Base-by-base conservation (phyloP, 2,797 vertebrate genomes). In the Alcedo quadribrachys region DNA sequence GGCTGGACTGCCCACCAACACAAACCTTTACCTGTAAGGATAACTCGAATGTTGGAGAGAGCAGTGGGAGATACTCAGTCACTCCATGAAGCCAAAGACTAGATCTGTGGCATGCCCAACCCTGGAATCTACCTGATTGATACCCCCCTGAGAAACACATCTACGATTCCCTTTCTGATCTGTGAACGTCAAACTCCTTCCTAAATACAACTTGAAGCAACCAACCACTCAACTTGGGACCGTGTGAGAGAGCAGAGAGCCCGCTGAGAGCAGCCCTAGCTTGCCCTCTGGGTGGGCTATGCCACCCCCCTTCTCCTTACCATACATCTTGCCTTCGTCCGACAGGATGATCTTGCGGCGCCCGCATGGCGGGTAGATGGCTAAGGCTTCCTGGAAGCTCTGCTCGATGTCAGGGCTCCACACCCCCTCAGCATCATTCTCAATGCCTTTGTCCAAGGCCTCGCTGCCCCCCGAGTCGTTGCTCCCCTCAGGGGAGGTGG, bases 251-350 rank as follows among this genome's bases (percentile, higher is more conserved):
- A 15, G 37, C 37, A 15, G 37, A 40, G 6, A 40, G 14, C 37
- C 37, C 37, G 6, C 4, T 40, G 37, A 40, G 37, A 15, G 37
- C 37, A 40, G 37, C 37, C 37, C 37, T 40, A 40, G 37, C 37
- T 40, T 40, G 37, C 37, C 37, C 37, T 40, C 37, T 40, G 37
- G 37, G 37, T 40, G 37, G 37, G 37, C 37, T 15, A 15, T 40
- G 37, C 37, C 37, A 14, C 15, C 37, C 37, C 37, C 37, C 37
- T 40, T 15, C 18, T 85, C 90, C 99, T 97, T 99, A 99, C 99
- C 99, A 27, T 99, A 99, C 99, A 99, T 99, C 98, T 99, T 99
- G 98, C 99, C 99, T 96, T 99, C 99, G 5, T 99, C 99, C 6
- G 99, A 99, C 97, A 99, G 98, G 97, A 99, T 99, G 93, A 99